These are phyloP conservation scores for Formicarius rufipectus DNA, from an alignment of 2,113 vertebrate species.

Conservation along the genomic window DNA sequence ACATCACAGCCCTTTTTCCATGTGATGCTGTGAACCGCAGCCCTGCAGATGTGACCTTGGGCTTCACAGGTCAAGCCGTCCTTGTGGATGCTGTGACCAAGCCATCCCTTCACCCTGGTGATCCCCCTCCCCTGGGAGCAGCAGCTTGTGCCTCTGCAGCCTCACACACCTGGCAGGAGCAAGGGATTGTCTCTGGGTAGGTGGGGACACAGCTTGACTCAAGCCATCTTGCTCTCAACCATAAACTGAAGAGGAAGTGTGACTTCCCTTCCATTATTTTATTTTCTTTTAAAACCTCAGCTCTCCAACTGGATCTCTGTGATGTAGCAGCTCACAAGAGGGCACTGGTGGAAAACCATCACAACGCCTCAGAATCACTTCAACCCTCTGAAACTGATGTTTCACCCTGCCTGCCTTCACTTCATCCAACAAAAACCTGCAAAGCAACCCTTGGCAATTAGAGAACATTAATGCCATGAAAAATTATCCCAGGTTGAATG, in stretches of 20 bases:
- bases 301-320: neutral
- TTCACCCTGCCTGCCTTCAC: neutral
- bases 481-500: neutral
- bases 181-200: neutral
- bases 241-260: neutral
- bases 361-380: neutral
- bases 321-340: neutral
- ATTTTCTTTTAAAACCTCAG: neutral
- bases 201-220: neutral
- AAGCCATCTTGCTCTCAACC: neutral
- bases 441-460: neutral
- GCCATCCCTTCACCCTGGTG: neutral
- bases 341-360: neutral
- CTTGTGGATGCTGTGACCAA: neutral
- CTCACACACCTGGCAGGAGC: neutral
- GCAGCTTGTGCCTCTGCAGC: neutral
- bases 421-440: neutral
- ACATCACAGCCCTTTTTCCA: neutral
- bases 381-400: neutral
- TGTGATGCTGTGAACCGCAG: neutral
- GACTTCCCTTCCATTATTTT: neutral
- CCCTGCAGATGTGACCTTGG: fast-evolving
- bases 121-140: neutral
- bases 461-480: neutral
- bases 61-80: neutral